Evolutionary conservation across 2,888 invertebrate genomes (phyloP), one percentile per base, ranked within the genome.

Genomic region (Antheraea yamamai): DNA sequence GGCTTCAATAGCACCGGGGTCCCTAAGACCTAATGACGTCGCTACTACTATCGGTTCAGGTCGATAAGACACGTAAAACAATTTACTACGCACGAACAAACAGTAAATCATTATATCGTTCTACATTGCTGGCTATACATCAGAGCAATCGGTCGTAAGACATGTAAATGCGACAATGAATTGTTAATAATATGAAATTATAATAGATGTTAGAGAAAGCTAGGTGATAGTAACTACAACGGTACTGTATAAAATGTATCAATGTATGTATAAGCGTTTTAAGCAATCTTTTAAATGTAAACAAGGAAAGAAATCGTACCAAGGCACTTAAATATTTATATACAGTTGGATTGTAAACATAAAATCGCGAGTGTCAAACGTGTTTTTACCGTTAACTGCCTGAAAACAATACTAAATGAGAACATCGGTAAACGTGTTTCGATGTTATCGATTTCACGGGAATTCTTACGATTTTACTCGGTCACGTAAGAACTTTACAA

Each of bases 361-460:
- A 85, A 89, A 89, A 89, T 85, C 84, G 85, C 86, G 88, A 87
- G 86, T 84, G 81, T 80, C 84, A 85, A 92, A 93, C 94, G 78
- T 81, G 94, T 94, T 92, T 91, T 79, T 93, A 91, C 94, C 92
- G 94, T 94, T 94, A 91, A 80, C 79, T 82, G 82, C 81, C 90
- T 91, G 93, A 92, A 93, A 90, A 87, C 85, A 81, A 86, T 84
- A 83, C 85, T 88, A 87, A 89, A 91, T 80, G 86, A 84, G 85
- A 86, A 89, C 87, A 83, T 86, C 86, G 85, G 79, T 79, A 81
- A 88, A 92, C 91, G 80, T 85, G 91, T 91, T 89, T 82, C 81
- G 78, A 74, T 78, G 79, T 84, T 82, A 83, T 86, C 83, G 84
- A 85, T 85, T 87, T 84, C 82, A 81, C 80, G 81, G 78, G 80